Percentiles rank a stretch among this genome's conserved stretches.
Evolutionary conservation across 2,113 vertebrate species (phyloP).

Genomic region (Notarius quadriscutis): DNA sequence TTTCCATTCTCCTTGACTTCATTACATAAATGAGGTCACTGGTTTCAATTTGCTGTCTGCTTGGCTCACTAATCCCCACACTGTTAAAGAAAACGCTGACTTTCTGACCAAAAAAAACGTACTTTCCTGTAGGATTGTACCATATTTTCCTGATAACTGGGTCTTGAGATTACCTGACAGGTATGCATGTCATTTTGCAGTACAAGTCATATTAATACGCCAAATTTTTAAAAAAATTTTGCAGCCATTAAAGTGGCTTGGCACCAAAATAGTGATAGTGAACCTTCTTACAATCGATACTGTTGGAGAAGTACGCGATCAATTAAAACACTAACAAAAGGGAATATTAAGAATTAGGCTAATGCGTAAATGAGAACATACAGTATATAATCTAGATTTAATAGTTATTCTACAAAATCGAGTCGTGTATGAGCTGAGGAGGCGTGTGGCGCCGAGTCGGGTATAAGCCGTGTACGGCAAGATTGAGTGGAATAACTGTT

Average conservation of each 20-base stretch:
- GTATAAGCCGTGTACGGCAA: no score
- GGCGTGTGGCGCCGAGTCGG: no score
- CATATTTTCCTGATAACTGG: not conserved
- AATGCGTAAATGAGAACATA: not conserved
- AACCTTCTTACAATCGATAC: not conserved
- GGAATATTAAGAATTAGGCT: not conserved
- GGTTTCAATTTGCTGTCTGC: conserved; percentile 11
- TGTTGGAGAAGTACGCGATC: not conserved
- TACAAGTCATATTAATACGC: not conserved
- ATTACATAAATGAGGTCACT: conserved; percentile 36
- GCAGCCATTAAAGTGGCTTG: not conserved
- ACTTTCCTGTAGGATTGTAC: not conserved
- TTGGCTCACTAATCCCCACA: not conserved
- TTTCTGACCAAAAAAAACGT: not conserved
- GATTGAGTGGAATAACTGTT: no score
- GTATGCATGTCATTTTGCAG: not conserved
- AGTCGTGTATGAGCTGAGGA: no score
- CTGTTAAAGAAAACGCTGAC: conserved; percentile 8
- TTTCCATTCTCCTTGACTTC: conserved; percentile 1
- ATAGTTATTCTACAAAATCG: no score
- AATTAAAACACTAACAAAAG: not conserved
- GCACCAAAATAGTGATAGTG: not conserved
- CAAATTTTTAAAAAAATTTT: not conserved
- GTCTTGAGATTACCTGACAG: not conserved
- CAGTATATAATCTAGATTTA: no score